Conservation (phyloP, 2,888 invertebrate species). For the Falcaria lacertinaria region DNA sequence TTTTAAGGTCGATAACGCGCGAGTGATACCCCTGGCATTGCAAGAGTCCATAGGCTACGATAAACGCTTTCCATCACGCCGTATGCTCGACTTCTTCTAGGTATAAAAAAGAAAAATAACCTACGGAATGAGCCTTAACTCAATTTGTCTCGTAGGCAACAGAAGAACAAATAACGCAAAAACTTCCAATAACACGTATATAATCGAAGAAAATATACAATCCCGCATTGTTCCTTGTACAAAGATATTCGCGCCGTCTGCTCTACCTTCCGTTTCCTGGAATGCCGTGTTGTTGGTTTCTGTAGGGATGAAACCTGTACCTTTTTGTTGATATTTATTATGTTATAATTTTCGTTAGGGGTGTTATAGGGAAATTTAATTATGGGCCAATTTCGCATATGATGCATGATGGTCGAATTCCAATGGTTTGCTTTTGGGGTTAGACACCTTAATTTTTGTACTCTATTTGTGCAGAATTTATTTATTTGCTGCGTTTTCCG, state of each 20-base stretch:
- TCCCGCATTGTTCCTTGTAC: constrained; percentile 14
- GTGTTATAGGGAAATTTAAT: constrained; percentile 20
- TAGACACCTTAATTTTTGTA: too few relatives aligned
- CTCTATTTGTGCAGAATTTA: too few relatives aligned
- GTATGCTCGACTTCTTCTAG: not conserved
- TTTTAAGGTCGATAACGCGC: too few relatives aligned
- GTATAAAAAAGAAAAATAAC: too few relatives aligned
- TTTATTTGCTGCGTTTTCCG: too few relatives aligned
- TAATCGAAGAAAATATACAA: constrained; percentile 1
- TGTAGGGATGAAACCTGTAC: not conserved
- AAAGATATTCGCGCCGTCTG: constrained; percentile 39
- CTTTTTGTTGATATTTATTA: constrained; percentile 31
- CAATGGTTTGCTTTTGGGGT: too few relatives aligned
- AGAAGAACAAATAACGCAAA: not conserved
- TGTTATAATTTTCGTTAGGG: constrained; percentile 25
- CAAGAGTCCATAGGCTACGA: too few relatives aligned
- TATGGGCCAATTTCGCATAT: constrained; percentile 8
- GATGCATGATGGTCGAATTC: constrained; percentile 20
- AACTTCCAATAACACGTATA: not conserved
- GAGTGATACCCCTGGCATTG: too few relatives aligned
- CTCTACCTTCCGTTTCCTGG: constrained; percentile 36
- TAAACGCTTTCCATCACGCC: too few relatives aligned
- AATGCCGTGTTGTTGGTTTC: constrained; percentile 33
- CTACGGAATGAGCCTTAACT: not conserved
- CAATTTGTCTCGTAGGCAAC: not conserved